phyloP scores from a whole-genome alignment of 2,888 invertebrate species.

The Eudasyphora cyanicolor region DNA sequence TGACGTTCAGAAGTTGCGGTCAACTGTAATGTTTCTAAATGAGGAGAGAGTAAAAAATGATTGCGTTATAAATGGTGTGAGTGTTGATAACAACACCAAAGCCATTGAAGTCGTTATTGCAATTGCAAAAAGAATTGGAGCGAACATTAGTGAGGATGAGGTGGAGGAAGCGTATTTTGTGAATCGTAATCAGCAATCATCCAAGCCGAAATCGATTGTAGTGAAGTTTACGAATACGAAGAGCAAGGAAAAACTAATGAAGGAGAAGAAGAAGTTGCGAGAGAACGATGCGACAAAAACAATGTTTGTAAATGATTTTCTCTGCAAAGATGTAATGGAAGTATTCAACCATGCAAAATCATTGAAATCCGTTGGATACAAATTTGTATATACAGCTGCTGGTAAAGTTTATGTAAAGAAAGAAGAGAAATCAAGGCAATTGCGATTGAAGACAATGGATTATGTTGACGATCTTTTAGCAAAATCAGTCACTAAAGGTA shows the following conservation, averaged over 20 bases:
- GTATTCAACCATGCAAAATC: conserved; percentile 1
- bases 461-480: neutral
- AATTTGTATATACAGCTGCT: neutral
- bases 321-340: neutral
- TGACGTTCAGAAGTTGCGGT: neutral
- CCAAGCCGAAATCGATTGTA: neutral
- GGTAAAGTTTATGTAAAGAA: neutral
- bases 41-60: conserved; percentile 17
- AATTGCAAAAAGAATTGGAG: neutral
- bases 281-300: neutral
- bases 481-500: neutral
- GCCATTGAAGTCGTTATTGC: neutral
- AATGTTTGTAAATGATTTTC: neutral
- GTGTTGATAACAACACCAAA: too few relatives aligned
- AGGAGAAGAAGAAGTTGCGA: neutral
- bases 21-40: neutral
- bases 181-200: neutral
- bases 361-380: neutral
- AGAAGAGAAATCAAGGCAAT: neutral
- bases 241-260: neutral
- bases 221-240: neutral
- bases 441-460: neutral
- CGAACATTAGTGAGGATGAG: neutral
- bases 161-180: conserved; percentile 35
- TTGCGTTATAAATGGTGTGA: conserved; percentile 18